Evolutionary conservation across 2,888 invertebrate species (phyloP), one percentile per base, ranked within the genome.

Genomic region (Thereva nobilitata): DNA sequence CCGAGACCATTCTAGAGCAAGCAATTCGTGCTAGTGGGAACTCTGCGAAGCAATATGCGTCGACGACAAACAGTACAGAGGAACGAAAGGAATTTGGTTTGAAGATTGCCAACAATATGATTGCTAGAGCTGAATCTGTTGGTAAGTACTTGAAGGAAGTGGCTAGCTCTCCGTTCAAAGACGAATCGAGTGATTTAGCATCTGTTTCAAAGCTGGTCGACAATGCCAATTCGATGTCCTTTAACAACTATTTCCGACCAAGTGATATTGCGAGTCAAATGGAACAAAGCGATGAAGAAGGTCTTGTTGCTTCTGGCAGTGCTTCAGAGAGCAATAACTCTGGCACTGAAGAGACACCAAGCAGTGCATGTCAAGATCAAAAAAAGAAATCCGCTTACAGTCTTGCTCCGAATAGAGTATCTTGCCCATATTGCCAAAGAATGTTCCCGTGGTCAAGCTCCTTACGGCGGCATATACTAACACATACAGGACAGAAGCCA

Each of bases 381-480:
- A 95, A 95, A 81, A 95, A 95, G 81, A 92, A 94, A 75, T 96
- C 95, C 9, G 97, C 97, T 0, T 97, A 97, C 79, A 95, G 95
- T 56, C 85, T 95, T 76, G 96, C 96, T 0, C 96, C 97, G 0
- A 96, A 97, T 79, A 87, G 96, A 35, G 94, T 97, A 1, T 89
- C 90, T 55, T 97, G 97, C 75, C 95, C 95, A 0, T 95, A 93
- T 76, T 97, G 97, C 80, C 89, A 91, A 74, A 86, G 97, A 47
- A 93, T 94, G 77, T 97, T 97, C 80, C 97, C 97, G 0, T 97
- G 97, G 97, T 92, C 93, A 0, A 96, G 95, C 38, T 97, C 96
- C 0, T 84, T 97, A 37, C 88, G 95, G n/a, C 87, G 97, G 7
- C 97, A 97, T 79, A 92, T 97, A 44, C 73, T 81, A 5, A 97